Evolutionary conservation across 2,888 invertebrate genomes (phyloP).

Genomic region (Dusona sp.): DNA sequence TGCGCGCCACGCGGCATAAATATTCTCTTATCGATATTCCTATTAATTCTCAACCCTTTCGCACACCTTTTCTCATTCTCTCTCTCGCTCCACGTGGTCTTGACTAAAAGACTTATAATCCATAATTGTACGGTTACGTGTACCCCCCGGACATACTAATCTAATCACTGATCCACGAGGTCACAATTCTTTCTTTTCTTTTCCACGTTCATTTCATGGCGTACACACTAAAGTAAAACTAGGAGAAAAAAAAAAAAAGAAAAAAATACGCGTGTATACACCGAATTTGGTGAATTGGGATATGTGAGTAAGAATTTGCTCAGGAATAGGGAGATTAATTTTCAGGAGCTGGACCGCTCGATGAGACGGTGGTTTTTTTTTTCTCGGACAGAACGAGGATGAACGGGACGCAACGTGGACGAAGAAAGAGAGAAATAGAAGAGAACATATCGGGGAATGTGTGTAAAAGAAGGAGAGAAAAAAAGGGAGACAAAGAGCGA

Average conservation of each 20-base stretch:
- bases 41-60: constrained; percentile 59
- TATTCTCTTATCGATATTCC: constrained; percentile 68
- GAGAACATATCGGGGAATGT: not conserved
- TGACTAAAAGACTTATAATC: constrained; percentile 54
- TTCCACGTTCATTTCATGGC: not conserved
- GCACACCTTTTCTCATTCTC: constrained; percentile 20
- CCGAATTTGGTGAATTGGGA: constrained; percentile 1
- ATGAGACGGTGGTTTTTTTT: constrained; percentile 4
- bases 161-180: constrained; percentile 53
- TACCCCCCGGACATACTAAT: constrained; percentile 33
- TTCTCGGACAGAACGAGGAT: constrained; percentile 22
- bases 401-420: constrained; percentile 13
- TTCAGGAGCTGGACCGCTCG: not conserved
- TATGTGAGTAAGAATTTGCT: not conserved
- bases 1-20: constrained; percentile 60
- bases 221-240: not conserved
- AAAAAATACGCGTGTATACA: not conserved
- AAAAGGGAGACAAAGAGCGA: constrained; percentile 64
- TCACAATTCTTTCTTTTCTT: constrained; percentile 17
- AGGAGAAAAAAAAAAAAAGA: not conserved
- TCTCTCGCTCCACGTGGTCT: constrained; percentile 16
- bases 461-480: constrained; percentile 42
- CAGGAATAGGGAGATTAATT: not conserved
- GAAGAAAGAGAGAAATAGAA: constrained; percentile 42
- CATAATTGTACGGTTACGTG: constrained; percentile 55